Percentiles rank a stretch among this genome's conserved stretches.
Evolutionary conservation across 2,113 vertebrate genomes (phyloP).

Genomic region (Nannospalax galili): DNA sequence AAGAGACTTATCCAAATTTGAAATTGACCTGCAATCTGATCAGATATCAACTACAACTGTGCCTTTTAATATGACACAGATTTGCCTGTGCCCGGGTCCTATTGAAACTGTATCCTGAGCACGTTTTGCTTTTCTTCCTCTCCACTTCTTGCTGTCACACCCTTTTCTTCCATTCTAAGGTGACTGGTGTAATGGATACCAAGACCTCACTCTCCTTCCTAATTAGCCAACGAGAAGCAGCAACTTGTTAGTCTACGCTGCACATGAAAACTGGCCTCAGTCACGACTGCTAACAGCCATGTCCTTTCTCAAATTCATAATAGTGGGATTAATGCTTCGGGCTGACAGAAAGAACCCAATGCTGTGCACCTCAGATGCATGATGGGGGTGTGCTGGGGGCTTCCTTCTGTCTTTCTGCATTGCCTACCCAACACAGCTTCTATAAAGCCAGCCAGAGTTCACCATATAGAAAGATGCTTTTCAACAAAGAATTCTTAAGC

Average conservation of each 20-base stretch:
- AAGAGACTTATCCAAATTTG: conserved; percentile 25
- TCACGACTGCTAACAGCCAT: background rate
- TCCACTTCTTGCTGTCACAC: background rate
- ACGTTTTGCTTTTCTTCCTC: background rate
- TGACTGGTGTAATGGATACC: background rate
- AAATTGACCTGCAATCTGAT: background rate
- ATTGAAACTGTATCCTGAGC: background rate
- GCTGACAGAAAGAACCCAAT: background rate
- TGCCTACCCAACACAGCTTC: background rate
- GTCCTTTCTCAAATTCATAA: background rate
- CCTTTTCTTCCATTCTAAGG: background rate
- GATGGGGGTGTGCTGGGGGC: background rate
- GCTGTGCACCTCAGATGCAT: background rate
- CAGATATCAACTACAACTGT: background rate
- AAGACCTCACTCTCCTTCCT: background rate
- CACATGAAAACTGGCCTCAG: background rate
- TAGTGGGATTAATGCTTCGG: background rate
- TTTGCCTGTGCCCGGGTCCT: background rate
- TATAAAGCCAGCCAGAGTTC: background rate
- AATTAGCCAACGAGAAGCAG: background rate
- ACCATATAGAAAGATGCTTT: background rate
- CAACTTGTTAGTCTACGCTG: background rate
- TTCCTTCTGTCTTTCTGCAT: background rate
- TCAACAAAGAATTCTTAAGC: background rate
- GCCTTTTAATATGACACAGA: background rate